Conservation (phyloP, 2,888 invertebrate species). For the Lithosia quadra region DNA sequence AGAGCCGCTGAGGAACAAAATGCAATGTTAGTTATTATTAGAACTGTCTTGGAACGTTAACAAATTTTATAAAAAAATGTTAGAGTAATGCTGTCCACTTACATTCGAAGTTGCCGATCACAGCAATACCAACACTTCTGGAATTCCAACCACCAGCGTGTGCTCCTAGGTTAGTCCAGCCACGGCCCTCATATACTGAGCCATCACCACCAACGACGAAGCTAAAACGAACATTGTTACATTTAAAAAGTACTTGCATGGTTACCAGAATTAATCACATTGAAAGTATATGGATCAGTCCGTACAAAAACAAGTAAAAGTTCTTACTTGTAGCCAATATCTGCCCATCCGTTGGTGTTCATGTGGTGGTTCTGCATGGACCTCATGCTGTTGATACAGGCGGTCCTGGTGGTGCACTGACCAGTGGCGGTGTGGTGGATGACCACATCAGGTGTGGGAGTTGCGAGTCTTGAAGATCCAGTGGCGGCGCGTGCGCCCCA, state of each 20-base stretch:
- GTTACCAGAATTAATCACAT: no score
- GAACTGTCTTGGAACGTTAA: no score
- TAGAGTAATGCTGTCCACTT: conserved; percentile 56
- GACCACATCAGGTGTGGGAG: conserved; percentile 88
- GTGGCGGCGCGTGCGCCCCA: conserved; percentile 6
- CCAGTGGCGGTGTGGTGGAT: conserved; percentile 89
- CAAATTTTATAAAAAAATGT: no score
- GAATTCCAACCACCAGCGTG: conserved; percentile 89
- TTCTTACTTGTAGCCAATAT: conserved; percentile 22
- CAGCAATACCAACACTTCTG: conserved; percentile 85
- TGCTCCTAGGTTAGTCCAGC: conserved; percentile 90
- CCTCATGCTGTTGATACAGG: conserved; percentile 14
- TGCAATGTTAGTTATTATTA: no score
- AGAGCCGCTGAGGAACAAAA: conserved; percentile 1
- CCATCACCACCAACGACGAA: conserved; percentile 91
- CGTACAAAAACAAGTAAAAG: no score
- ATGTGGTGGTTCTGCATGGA: conserved; percentile 15
- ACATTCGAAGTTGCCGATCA: conserved; percentile 90
- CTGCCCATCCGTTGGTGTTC: conserved; percentile 15
- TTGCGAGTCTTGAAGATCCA: conserved; percentile 63
- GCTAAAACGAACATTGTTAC: conserved; percentile 62
- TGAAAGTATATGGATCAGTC: no score
- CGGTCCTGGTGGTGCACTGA: conserved; percentile 81
- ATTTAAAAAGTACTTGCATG: no score
- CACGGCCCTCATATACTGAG: conserved; percentile 89